phyloP scores from a whole-genome alignment of 2,888 invertebrate genomes.

The Eupithecia tripunctaria region DNA sequence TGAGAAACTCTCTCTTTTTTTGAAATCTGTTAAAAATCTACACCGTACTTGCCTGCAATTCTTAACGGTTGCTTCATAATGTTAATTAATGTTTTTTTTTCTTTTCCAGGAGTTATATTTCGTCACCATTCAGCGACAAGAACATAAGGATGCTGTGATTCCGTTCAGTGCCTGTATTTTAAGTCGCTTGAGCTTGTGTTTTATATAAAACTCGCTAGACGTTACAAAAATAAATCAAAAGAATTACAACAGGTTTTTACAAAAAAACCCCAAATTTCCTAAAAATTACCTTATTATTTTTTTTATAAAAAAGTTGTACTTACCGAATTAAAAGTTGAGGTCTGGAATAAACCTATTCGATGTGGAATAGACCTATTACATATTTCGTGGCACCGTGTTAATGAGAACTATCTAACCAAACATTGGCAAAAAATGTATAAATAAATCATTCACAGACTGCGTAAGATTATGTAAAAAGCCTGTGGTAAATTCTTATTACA shows the following conservation, averaged over 20 bases:
- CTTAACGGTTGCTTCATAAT: not conserved
- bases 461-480: not conserved
- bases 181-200: conserved; percentile 20
- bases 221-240: conserved; percentile 15
- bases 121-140: conserved; percentile 87
- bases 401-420: not conserved
- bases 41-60: not conserved
- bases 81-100: conserved; percentile 39
- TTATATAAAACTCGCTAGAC: conserved; percentile 30
- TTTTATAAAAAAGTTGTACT: not conserved
- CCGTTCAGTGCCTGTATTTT: conserved; percentile 29
- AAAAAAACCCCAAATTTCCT: not conserved
- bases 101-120: conserved; percentile 86
- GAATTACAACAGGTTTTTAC: conserved; percentile 5
- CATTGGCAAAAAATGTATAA: not conserved
- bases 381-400: not conserved
- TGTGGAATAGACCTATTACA: not conserved
- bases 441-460: not conserved
- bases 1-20: no score
- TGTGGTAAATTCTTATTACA: not conserved
- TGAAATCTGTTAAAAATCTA: no score
- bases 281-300: not conserved
- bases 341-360: not conserved
- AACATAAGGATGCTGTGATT: conserved; percentile 86
- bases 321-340: not conserved